Evolutionary conservation across 2,888 invertebrate species (phyloP), one percentile per base, ranked within the genome.

Genomic region (Oconnorella tubifera): DNA sequence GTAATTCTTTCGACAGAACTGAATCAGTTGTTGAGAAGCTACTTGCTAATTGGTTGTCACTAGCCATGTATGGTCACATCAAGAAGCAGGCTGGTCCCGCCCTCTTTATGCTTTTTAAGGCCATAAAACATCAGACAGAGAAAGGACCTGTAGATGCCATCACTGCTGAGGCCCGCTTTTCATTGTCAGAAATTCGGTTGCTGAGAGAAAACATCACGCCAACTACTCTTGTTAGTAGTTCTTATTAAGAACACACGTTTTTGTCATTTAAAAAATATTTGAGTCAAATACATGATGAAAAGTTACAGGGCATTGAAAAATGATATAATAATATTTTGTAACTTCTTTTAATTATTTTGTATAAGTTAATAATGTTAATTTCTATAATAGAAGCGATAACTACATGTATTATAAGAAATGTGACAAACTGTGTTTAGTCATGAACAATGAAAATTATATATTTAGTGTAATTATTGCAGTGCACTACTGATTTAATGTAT

Each of bases 1-100:
- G n/a, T n/a, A n/a, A n/a, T n/a, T n/a, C n/a, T n/a, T n/a, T n/a
- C n/a, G n/a, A n/a, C 74, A 79, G 89, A 74, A 97, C 97, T 33
- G 99, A 99, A 84, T 97, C 97, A 81, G 98, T 99, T 6, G 99
- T 98, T 31, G 99, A 99, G 81, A 96, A 99, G 85, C 96, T 99
- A 94, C 86, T 99, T 56, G 95, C 97, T 75, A 95, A 98, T 68
- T 99, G 99, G 99, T 95, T 99, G 83, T 97, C 98, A 68, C 96
- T 99, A 84, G 87, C 98, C 72, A 85, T 99, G 78, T 97, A 98
- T 83, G 95, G 96, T 86, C 97, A 98, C 85, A 86, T 99, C 76
- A 89, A 78, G 77, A 83, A 83, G 82, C 94, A 95, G 82, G 96
- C 97, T 57, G 99, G 99, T 33, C 95, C 96, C 82, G 95, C 96